These are phyloP conservation scores for Antechinus stuartii DNA, from an alignment of 2,113 vertebrate genomes.

Conservation along the genomic window DNA sequence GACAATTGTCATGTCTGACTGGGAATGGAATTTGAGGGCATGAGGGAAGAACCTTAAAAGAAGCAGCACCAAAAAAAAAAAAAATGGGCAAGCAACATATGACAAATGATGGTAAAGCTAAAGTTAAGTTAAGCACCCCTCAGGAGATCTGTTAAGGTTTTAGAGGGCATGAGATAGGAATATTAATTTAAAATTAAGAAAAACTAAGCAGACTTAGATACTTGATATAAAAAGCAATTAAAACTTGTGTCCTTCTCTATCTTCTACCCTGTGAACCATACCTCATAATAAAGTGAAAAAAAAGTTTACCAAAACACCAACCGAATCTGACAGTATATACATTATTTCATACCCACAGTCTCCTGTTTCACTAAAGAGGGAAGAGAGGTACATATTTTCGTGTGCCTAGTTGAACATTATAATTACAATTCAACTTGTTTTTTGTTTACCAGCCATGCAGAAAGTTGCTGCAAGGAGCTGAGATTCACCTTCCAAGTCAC, in stretches of 20 bases:
- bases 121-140: constrained; percentile 82
- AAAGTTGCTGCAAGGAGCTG: constrained; percentile 65
- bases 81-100: constrained; percentile 81
- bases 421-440: background rate
- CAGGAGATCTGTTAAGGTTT: constrained; percentile 82
- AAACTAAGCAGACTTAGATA: constrained; percentile 84
- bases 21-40: constrained; percentile 87
- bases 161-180: constrained; percentile 85
- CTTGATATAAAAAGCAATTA: constrained; percentile 85
- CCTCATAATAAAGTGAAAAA: background rate
- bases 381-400: background rate
- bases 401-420: background rate
- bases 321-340: background rate
- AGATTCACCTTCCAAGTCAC: constrained; percentile 84
- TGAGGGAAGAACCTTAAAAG: constrained; percentile 87
- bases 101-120: constrained; percentile 82
- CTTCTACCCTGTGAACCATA: background rate
- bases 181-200: constrained; percentile 87
- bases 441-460: constrained; percentile 61
- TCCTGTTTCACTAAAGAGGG: constrained; percentile 24
- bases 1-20: constrained; percentile 85
- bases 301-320: background rate
- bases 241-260: constrained; percentile 32
- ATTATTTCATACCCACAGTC: background rate
- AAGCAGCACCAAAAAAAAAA: constrained; percentile 83